Conservation (phyloP, 1,140 invertebrate species). For the Eurosta solidaginis region DNA sequence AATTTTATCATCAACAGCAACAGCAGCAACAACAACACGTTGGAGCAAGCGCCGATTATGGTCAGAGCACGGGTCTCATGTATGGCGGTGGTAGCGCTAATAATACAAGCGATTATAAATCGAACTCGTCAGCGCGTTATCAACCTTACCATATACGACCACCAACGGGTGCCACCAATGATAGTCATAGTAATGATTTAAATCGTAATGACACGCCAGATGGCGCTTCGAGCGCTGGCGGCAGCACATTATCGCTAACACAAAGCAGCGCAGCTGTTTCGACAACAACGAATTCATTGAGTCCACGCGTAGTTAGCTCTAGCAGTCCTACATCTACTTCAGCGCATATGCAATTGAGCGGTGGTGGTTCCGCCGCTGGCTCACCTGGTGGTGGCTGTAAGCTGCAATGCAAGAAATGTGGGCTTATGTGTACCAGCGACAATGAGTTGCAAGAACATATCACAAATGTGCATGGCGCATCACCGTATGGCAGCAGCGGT, state of each 20-base stretch:
- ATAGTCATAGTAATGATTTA: background rate
- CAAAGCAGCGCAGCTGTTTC: slow-evolving; percentile 37
- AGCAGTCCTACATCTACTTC: slow-evolving; percentile 54
- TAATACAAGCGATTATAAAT: slow-evolving; percentile 29
- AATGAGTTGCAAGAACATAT: slow-evolving; percentile 73
- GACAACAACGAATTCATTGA: slow-evolving; percentile 48
- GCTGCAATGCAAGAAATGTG: slow-evolving; percentile 78
- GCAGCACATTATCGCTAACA: background rate
- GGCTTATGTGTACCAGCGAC: slow-evolving; percentile 74
- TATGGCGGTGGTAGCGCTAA: slow-evolving; percentile 6
- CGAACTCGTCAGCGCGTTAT: slow-evolving; percentile 42
- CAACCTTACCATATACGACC: slow-evolving; percentile 55
- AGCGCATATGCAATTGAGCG: slow-evolving; percentile 48
- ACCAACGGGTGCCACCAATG: slow-evolving; percentile 38
- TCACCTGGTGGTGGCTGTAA: slow-evolving; percentile 63
- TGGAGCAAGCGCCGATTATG: slow-evolving; percentile 37
- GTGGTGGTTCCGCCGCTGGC: slow-evolving; percentile 43
- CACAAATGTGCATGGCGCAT: slow-evolving; percentile 69
- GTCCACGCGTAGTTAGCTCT: slow-evolving; percentile 56
- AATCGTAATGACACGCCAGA: background rate
- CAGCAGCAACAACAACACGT: slow-evolving; percentile 42
- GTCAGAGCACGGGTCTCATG: slow-evolving; percentile 28
- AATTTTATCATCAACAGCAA: slow-evolving; percentile 56
- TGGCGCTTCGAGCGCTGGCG: background rate
- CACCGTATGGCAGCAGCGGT: slow-evolving; percentile 57